Evolutionary conservation across 2,888 invertebrate genomes (phyloP), one percentile per base, ranked within the genome.

Genomic region (Noctua janthina): DNA sequence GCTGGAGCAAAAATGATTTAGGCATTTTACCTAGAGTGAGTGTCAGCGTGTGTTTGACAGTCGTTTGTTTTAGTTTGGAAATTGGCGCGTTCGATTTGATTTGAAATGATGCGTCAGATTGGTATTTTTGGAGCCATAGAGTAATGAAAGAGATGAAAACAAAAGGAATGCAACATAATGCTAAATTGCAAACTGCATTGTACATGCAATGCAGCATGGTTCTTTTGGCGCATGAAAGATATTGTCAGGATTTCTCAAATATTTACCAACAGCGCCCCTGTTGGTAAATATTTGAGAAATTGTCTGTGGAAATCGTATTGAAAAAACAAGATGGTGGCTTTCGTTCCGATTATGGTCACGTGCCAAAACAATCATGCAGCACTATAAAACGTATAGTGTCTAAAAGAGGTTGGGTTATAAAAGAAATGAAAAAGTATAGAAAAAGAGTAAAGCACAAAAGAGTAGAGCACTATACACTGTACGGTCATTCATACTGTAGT

Each of bases 1-100:
- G 11, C 29, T 49, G 13, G 46, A 70, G 62, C 64, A 80, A 59
- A 84, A 54, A 78, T 76, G 35, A 80, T 83, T 87, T 68, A 68
- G 51, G 59, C 51, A 79, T 70, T 83, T 68, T 73, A 67, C 69
- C 64, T 74, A 85, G 15, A 70, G 66, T 20, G 8, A 56, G 20
- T 59, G 8, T n/a, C 6, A 20, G 59, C 10, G 23, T 29, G 46
- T 54, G 29, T 73, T 75, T 64, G 29, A 49, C n/a, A 59, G 35
- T 39, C 15, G 17, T 71, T 71, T 74, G 10, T 69, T 82, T 67
- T 59, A 62, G 43, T 69, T 75, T 82, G 10, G 15, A 20, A n/a
- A 54, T 17, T 49, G 39, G 29, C 15, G 20, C 76, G 39, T 67
- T 66, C 39, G 17, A 46, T 62, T 81, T 7, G 1, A 56, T 68